Evolutionary conservation across 2,888 invertebrate genomes (phyloP).

Genomic region (Drosophila formosana): DNA sequence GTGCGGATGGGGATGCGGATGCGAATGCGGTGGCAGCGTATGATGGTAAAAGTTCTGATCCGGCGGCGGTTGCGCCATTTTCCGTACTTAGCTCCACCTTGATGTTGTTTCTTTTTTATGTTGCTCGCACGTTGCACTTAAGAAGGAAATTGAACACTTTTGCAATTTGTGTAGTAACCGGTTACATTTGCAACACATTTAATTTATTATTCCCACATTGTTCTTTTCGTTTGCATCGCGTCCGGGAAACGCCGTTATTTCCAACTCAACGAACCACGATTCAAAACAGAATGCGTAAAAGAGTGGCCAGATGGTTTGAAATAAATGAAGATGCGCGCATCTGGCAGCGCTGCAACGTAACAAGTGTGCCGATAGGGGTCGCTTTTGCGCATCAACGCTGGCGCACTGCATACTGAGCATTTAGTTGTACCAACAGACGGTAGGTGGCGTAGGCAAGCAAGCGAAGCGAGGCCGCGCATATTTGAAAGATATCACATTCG

Average conservation of each 20-base stretch:
- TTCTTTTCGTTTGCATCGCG: constrained; percentile 58
- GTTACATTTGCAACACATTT: constrained; percentile 58
- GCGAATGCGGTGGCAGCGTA: constrained; percentile 60
- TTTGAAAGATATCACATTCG: background rate
- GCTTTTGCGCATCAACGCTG: background rate
- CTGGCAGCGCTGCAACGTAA: constrained; percentile 13
- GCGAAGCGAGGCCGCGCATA: background rate
- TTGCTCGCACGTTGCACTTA: constrained; percentile 38
- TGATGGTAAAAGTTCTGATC: constrained; percentile 77
- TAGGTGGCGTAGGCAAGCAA: background rate
- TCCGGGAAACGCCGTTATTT: constrained; percentile 58
- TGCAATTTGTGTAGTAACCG: constrained; percentile 49
- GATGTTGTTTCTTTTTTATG: constrained; percentile 27
- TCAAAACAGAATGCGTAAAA: constrained; percentile 54
- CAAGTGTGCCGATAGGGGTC: constrained; percentile 20
- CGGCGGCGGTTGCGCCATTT: constrained; percentile 80
- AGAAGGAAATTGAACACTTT: constrained; percentile 13
- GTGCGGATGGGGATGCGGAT: constrained; percentile 49
- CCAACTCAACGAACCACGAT: constrained; percentile 44
- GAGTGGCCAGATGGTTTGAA: constrained; percentile 11
- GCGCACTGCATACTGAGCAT: too few species aligned
- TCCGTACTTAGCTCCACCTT: constrained; percentile 50
- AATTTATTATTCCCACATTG: constrained; percentile 68
- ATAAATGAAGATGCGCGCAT: background rate
- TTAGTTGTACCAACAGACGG: background rate